Evolutionary conservation across 1,140 invertebrate species (phyloP), one percentile per base, ranked within the genome.

Genomic region (Atta texana): DNA sequence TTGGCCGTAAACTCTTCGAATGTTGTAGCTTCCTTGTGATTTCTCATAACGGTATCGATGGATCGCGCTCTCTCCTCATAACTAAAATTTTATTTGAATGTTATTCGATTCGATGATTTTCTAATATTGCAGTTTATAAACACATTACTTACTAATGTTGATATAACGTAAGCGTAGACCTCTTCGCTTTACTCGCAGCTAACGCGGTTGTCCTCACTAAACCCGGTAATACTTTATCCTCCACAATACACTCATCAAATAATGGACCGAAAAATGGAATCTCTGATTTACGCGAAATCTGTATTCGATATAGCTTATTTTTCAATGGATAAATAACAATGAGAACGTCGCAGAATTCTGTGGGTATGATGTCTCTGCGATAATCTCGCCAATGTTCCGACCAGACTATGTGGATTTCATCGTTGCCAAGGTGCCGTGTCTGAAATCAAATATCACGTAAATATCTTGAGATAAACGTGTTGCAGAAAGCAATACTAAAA

Each of bases 361-460:
- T 99, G 31, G 99, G 98, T 94, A 99, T 98, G 87, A 99, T 99
- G 91, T 99, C 99, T 57, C 99, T 96, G 81, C 99, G 97, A 96
- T 99, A 99, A 93, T 99, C 98, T 75, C 99, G 96, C 94, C 96
- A 97, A 94, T 99, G 99, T 94, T 99, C 99, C 28, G 98, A 99
- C 99, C 99, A 99, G 18, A 99, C 98, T 86, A 99, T 99, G 93
- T 99, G 99, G 53, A 99, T 98, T 95, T 99, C 99, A 95, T 99
- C 99, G 95, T 99, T 99, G 61, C 99, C 99, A 74, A 99, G 95
- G 96, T 99, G 99, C 14, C 98, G 97, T 28, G 98, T 98, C 97
- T 98, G 92, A 16, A 94, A 93, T 92, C 76, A 89, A 87, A 63
- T 51, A 12, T 8, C 3, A 51, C 28, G 21, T 75, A 18, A 75